Evolutionary conservation across 1,140 invertebrate genomes (phyloP).

Genomic region (Euschistus heros): DNA sequence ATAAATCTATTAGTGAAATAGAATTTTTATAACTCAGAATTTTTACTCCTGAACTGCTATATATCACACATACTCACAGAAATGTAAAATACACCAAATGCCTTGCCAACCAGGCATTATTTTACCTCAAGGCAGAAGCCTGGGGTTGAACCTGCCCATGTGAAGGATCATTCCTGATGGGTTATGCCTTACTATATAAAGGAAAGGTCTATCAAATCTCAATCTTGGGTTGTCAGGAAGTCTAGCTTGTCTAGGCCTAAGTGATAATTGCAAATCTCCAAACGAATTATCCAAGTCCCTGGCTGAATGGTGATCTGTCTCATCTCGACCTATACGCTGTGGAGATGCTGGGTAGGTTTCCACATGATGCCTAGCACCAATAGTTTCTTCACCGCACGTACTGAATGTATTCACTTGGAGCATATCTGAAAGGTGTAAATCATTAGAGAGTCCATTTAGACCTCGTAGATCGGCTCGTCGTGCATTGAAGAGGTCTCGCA

Average conservation of each 20-base stretch:
- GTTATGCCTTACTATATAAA: constrained; percentile 76
- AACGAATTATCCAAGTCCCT: constrained; percentile 18
- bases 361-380: constrained; percentile 59
- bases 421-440: constrained; percentile 66
- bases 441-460: constrained; percentile 59
- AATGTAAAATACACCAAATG: background rate
- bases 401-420: constrained; percentile 60
- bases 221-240: constrained; percentile 57
- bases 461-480: constrained; percentile 62
- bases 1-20: too few species aligned
- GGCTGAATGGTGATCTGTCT: constrained; percentile 1
- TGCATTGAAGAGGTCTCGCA: constrained; percentile 61
- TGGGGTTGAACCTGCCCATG: constrained; percentile 73
- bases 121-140: constrained; percentile 50
- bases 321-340: constrained; percentile 30
- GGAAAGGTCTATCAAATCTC: constrained; percentile 70
- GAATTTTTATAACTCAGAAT: too few species aligned
- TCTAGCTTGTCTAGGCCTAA: constrained; percentile 56
- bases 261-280: constrained; percentile 43
- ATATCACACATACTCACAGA: too few species aligned
- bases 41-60: too few species aligned
- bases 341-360: constrained; percentile 64
- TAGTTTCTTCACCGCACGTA: constrained; percentile 61
- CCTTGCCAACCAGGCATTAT: background rate
- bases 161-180: constrained; percentile 74